phyloP scores from a whole-genome alignment of 2,888 invertebrate species.

The Nemotelus pantherinus region DNA sequence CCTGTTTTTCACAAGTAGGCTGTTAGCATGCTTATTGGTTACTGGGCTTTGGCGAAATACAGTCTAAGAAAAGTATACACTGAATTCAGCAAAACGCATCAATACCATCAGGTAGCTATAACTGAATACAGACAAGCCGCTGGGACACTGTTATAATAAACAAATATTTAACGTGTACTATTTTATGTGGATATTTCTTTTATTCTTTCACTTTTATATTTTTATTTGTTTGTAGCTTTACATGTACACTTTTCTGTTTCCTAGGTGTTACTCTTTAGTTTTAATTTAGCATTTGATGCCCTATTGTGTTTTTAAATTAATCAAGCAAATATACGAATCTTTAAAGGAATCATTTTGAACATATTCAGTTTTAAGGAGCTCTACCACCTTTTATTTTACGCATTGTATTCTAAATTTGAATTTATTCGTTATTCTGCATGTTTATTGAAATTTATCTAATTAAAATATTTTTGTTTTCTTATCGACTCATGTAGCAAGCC shows the following conservation, averaged over 20 bases:
- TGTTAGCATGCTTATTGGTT: slow-evolving; percentile 34
- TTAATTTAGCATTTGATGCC: slow-evolving; percentile 34
- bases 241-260: slow-evolving; percentile 21
- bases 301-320: slow-evolving; percentile 34
- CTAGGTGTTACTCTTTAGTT: slow-evolving; percentile 25
- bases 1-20: background rate
- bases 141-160: background rate
- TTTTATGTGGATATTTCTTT: slow-evolving; percentile 19
- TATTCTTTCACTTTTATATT: background rate
- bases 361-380: background rate
- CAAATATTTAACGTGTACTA: background rate
- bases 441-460: slow-evolving; percentile 10
- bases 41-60: slow-evolving; percentile 23
- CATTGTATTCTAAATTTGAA: background rate
- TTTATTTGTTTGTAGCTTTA: slow-evolving; percentile 41
- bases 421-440: slow-evolving; percentile 18
- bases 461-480: slow-evolving; percentile 31
- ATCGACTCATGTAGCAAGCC: slow-evolving; percentile 78
- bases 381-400: background rate
- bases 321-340: background rate
- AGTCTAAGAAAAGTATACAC: slow-evolving; percentile 14
- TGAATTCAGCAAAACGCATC: slow-evolving; percentile 19
- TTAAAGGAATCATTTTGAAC: too few species aligned
- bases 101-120: slow-evolving; percentile 26
- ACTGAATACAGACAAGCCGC: slow-evolving; percentile 1